phyloP scores from a whole-genome alignment of 2,888 invertebrate genomes.

The Thalpophila matura region DNA sequence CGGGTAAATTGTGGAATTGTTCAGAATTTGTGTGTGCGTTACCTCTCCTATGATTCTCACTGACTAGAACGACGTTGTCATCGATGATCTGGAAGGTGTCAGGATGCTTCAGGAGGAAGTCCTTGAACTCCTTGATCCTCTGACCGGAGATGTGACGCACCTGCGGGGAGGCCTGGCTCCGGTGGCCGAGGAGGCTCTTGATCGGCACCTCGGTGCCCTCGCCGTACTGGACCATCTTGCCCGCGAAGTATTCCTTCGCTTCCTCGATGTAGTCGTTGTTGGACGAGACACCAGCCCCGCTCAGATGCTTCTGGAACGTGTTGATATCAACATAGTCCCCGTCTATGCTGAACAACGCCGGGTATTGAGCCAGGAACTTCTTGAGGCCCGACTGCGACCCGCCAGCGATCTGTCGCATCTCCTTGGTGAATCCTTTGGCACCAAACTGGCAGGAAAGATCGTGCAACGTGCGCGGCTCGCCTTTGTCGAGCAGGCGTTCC shows the following conservation, averaged over 20 bases:
- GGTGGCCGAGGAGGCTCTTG: conserved; percentile 98
- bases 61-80: conserved; percentile 95
- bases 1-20: conserved; percentile 93
- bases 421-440: conserved; percentile 99
- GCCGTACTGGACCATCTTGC: conserved; percentile 98
- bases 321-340: conserved; percentile 97
- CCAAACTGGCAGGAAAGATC: conserved; percentile 99
- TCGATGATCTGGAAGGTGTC: conserved; percentile 96
- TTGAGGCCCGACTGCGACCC: conserved; percentile 99
- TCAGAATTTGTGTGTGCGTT: conserved; percentile 92
- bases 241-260: conserved; percentile 99
- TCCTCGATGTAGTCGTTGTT: conserved; percentile 98
- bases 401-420: conserved; percentile 98
- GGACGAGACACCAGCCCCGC: conserved; percentile 91
- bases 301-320: conserved; percentile 92
- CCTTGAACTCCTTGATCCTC: conserved; percentile 98
- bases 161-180: conserved; percentile 98
- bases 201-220: conserved; percentile 99
- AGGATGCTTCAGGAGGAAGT: conserved; percentile 96
- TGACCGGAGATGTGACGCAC: conserved; percentile 98
- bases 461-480: conserved; percentile 98
- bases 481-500: conserved; percentile 99
- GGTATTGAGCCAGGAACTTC: conserved; percentile 99
- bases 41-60: conserved; percentile 92
- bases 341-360: conserved; percentile 98